Conservation (phyloP, 1,140 invertebrate species). For the Pseudomyrmex gracilis region DNA sequence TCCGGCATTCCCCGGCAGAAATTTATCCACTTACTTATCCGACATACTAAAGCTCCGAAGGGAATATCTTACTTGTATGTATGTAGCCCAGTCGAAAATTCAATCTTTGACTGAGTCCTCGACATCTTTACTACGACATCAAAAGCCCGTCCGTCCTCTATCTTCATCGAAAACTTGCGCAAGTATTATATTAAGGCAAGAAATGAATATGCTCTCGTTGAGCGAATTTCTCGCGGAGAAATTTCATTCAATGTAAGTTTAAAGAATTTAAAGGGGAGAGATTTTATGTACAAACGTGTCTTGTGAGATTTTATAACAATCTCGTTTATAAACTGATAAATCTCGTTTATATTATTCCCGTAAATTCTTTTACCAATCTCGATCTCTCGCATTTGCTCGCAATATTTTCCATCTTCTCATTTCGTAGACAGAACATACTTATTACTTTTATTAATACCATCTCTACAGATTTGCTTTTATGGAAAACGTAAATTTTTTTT, state of each 20-base stretch:
- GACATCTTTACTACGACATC: conserved; percentile 59
- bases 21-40: conserved; percentile 66
- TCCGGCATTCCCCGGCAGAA: conserved; percentile 37
- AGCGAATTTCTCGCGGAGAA: neutral
- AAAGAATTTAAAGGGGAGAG: neutral
- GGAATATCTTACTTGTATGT: conserved; percentile 51
- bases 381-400: neutral
- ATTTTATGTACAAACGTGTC: neutral
- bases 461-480: neutral
- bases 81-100: conserved; percentile 55
- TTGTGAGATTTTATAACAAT: neutral
- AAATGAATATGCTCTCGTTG: conserved; percentile 20
- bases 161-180: conserved; percentile 41
- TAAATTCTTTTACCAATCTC: no score
- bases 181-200: conserved; percentile 34
- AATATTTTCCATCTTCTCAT: neutral
- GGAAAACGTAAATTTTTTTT: neutral
- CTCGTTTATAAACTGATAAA: no score
- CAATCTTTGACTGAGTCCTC: conserved; percentile 63
- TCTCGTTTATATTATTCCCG: no score
- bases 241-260: conserved; percentile 25
- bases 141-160: conserved; percentile 28
- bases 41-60: conserved; percentile 43
- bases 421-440: no score
- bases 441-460: neutral